A percentile compares a stretch with the other conserved stretches of the same genome.
These are phyloP conservation scores for Gallinago stenura DNA, from an alignment of 2,797 vertebrate genomes.

Conservation along the genomic window DNA sequence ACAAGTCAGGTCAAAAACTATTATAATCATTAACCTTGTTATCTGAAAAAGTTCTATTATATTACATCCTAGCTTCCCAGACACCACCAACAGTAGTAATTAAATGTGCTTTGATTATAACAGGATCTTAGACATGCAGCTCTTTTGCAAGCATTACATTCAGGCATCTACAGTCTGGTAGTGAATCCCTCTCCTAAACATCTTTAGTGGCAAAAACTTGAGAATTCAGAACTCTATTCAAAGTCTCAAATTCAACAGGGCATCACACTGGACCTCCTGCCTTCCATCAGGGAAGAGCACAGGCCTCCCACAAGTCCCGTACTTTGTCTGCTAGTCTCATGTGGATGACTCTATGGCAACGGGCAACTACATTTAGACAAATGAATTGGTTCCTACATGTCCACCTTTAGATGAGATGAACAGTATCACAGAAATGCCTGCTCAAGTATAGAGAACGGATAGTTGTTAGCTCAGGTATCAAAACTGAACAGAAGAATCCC, in stretches of 20 bases:
- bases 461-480: neutral
- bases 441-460: neutral
- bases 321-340: neutral
- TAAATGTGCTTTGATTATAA: neutral
- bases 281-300: neutral
- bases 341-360: neutral
- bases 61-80: neutral
- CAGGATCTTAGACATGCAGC: neutral
- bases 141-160: neutral
- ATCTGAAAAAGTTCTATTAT: neutral
- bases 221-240: neutral
- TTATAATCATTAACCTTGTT: neutral
- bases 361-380: neutral
- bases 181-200: neutral
- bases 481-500: neutral
- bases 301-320: neutral
- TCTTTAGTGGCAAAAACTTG: neutral
- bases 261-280: accelerated
- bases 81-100: neutral
- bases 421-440: neutral
- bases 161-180: neutral
- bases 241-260: neutral
- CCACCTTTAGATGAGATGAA: neutral
- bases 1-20: neutral
- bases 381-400: neutral